A percentile compares a stretch with the other conserved stretches of the same genome.
These are phyloP conservation scores for Epinephelus moara DNA, from an alignment of 2,113 vertebrate species.

Conservation along the genomic window DNA sequence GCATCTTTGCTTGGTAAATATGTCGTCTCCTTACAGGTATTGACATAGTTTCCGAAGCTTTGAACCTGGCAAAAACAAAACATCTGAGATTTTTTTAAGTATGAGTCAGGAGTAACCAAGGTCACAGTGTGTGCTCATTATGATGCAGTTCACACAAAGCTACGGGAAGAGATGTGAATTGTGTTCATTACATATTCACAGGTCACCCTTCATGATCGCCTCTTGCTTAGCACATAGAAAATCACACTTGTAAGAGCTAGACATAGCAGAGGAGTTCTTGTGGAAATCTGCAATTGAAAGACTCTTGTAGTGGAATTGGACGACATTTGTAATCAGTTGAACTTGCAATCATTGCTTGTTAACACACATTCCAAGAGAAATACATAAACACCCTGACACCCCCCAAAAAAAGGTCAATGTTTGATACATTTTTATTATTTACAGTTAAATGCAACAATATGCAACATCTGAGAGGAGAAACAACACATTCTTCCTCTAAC, in stretches of 20 bases:
- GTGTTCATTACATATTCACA: slow-evolving; percentile 11
- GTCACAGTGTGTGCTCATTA: slow-evolving; percentile 34
- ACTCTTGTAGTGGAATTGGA: neutral
- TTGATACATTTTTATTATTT: neutral
- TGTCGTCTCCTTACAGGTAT: slow-evolving; percentile 75
- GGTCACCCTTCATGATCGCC: neutral
- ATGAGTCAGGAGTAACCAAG: slow-evolving; percentile 35
- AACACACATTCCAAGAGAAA: neutral
- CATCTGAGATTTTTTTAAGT: slow-evolving; percentile 50
- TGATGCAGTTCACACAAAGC: slow-evolving; percentile 26
- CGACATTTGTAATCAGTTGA: neutral
- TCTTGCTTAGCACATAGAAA: neutral
- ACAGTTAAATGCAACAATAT: neutral
- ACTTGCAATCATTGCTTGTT: neutral
- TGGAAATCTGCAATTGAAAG: slow-evolving; percentile 3
- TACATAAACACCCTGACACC: neutral
- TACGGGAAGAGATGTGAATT: neutral
- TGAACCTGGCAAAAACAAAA: slow-evolving; percentile 74
- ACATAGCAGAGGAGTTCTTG: neutral
- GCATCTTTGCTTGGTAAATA: slow-evolving; percentile 71
- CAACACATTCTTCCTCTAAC: neutral
- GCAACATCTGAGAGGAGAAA: neutral
- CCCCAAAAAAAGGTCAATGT: neutral
- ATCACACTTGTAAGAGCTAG: neutral
- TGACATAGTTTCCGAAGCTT: slow-evolving; percentile 76